These are phyloP conservation scores for Hirundo rustica DNA, from an alignment of 2,797 vertebrate genomes.

Conservation along the genomic window DNA sequence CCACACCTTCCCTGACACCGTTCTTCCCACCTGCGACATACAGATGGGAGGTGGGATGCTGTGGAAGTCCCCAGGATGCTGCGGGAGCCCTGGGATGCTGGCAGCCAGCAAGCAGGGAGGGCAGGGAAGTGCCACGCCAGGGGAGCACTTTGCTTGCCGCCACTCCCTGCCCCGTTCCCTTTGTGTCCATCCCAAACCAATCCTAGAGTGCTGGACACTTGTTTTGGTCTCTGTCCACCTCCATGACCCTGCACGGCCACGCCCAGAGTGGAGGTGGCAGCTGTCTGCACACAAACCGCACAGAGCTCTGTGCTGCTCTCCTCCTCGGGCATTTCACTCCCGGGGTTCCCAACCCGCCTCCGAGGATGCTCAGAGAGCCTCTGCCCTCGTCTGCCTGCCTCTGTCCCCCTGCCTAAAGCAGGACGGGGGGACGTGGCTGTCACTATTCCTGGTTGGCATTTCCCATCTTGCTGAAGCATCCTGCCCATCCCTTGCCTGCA, in stretches of 20 bases:
- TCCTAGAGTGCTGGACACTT: not conserved
- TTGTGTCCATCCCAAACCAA: not conserved
- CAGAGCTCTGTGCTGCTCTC: not conserved
- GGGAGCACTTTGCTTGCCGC: not conserved
- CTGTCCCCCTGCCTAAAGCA: not conserved
- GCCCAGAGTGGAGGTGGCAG: not conserved
- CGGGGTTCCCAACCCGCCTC: not conserved
- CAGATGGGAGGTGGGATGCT: not conserved
- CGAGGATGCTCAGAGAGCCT: not conserved
- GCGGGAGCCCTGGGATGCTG: not conserved
- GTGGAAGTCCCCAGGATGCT: not conserved
- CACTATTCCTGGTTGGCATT: not conserved
- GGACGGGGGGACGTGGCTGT: rapidly evolving
- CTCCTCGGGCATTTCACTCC: not conserved
- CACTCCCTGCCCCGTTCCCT: not conserved
- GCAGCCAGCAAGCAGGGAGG: not conserved
- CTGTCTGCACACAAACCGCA: not conserved
- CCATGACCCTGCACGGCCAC: rapidly evolving
- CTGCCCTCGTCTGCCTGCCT: rapidly evolving
- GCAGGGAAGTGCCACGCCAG: not conserved
- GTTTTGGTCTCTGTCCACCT: not conserved
- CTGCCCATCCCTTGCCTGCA: not conserved
- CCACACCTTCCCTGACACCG: not conserved
- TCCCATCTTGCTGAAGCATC: not conserved
- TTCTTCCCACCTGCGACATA: rapidly evolving